Base-by-base conservation (phyloP, 2,797 vertebrate species). In the Sebastes vulpes region DNA sequence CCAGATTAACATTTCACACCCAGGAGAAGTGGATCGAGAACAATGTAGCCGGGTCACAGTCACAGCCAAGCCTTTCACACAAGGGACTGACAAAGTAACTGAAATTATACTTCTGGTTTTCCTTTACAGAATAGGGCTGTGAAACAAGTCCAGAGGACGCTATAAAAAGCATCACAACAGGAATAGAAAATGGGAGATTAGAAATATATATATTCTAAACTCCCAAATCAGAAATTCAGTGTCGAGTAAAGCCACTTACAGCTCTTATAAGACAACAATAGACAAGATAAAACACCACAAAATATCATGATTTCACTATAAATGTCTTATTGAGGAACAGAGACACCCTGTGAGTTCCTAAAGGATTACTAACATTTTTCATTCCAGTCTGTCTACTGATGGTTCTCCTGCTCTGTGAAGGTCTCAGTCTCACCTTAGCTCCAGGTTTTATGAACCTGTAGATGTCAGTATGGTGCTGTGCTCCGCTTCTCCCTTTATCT, bases 401-500 rank as follows among this genome's bases (percentile, higher is more conserved):
- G 65, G 6, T 70, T 65, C 25, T 1, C 6, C 26, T 21, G 31
- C 18, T 46, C 56, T 58, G 64, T 11, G 48, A 25, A 18, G 52
- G 54, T 6, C 11, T 72, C 28, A 5, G 31, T 18, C 75, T 91
- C 88, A 93, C 92, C 91, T 93, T 79, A 57, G 83, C 79, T 81
- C 71, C 83, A 82, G 90, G 85, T 88, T 86, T 71, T 50, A 64
- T 72, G 85, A 81, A 94, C 96, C 96, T 96, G 95, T 95, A 97
- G 96, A 95, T 96, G 96, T 96, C 96, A 96, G 90, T 96, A 53
- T 95, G 92, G 95, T 77, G 93, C 96, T 86, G 90, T 46, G 85
- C 85, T 89, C 76, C 1, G 65, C 88, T 42, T 66, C 86, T 74
- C 54, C 75, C 73, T 93, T 91, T 92, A 95, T 93, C 94, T 91